Conservation (phyloP, 2,888 invertebrate genomes). For the Masnerella sp. region DNA sequence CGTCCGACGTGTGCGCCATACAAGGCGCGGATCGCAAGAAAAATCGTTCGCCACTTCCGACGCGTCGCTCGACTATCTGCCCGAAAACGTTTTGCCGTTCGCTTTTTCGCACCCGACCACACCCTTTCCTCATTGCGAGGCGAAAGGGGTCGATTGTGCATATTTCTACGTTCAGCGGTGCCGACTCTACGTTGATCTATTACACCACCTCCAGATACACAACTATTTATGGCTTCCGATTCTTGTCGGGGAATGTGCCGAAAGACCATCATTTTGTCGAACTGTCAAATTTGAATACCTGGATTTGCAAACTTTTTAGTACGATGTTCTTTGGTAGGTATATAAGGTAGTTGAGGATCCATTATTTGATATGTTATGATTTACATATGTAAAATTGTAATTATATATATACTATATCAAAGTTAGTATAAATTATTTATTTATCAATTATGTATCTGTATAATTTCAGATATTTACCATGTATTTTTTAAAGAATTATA, state of each 20-base stretch:
- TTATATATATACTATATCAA: too few species aligned
- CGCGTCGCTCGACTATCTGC: constrained; percentile 53
- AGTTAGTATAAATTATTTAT: too few species aligned
- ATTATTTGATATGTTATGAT: too few species aligned
- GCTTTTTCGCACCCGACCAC: constrained; percentile 50
- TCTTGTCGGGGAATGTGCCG: constrained; percentile 31
- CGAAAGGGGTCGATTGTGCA: constrained; percentile 47
- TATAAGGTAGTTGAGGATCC: too few species aligned
- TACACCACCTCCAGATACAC: constrained; percentile 37
- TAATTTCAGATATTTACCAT: too few species aligned
- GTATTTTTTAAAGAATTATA: too few species aligned
- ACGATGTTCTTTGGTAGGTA: too few species aligned
- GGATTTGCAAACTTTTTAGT: too few species aligned
- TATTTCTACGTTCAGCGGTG: constrained; percentile 37
- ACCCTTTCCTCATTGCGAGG: constrained; percentile 48
- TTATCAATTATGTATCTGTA: too few species aligned
- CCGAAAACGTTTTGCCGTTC: constrained; percentile 53
- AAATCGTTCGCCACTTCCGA: constrained; percentile 68
- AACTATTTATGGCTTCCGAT: constrained; percentile 47
- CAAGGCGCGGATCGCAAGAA: constrained; percentile 66
- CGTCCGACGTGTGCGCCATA: constrained; percentile 49
- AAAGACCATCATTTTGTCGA: constrained; percentile 17
- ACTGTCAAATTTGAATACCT: too few species aligned
- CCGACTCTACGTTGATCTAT: constrained; percentile 52
- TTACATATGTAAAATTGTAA: too few species aligned